Conservation (phyloP, 2,113 vertebrate species). For the Chauna torquata region DNA sequence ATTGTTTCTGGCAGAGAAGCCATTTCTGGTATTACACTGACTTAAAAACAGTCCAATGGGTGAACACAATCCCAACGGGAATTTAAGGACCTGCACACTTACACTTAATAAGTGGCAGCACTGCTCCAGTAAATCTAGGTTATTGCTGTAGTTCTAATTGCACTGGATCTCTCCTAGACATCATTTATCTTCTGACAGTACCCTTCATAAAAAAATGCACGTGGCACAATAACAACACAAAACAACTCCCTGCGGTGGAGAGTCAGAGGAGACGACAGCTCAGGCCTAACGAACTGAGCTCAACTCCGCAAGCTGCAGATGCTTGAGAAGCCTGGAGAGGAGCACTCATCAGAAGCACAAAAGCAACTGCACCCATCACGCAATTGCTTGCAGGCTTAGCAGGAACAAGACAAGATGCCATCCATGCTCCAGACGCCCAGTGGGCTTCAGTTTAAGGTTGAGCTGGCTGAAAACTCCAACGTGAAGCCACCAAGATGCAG, state of each 20-base stretch:
- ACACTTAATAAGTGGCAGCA: background rate
- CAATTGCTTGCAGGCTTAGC: background rate
- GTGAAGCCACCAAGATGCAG: background rate
- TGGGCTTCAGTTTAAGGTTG: background rate
- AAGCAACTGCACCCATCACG: background rate
- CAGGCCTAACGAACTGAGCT: background rate
- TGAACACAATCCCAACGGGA: background rate
- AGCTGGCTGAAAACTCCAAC: background rate
- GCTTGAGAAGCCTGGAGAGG: background rate
- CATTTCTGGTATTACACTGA: background rate
- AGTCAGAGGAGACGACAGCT: background rate
- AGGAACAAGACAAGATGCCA: background rate
- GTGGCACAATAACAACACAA: too few relatives aligned
- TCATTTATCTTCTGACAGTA: background rate
- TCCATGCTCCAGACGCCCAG: fast-evolving
- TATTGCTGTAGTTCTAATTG: background rate
- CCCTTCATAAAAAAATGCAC: background rate
- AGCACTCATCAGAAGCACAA: background rate
- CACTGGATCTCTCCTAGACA: background rate
- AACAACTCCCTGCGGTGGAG: background rate
- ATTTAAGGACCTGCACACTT: background rate
- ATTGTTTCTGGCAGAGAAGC: background rate
- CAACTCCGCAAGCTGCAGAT: background rate
- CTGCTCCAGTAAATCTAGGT: background rate
- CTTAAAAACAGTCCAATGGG: background rate